These are phyloP conservation scores for Pachyrhynchus sulphureomaculatus DNA, from an alignment of 1,140 invertebrate species.

Conservation along the genomic window DNA sequence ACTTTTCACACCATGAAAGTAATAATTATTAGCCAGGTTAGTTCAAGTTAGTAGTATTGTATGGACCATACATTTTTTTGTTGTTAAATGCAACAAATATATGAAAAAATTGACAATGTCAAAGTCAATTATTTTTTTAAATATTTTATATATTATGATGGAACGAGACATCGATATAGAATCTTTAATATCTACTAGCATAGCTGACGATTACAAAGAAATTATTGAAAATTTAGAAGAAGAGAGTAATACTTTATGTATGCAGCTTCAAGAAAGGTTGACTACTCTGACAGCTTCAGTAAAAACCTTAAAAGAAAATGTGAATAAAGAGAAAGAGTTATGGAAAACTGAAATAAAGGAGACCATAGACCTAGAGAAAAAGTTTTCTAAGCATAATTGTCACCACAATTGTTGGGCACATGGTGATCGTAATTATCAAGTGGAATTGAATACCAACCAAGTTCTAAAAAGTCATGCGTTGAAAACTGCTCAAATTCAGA, in stretches of 20 bases:
- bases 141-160: too few relatives aligned
- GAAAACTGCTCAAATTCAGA: constrained; percentile 2
- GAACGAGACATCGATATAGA: background rate
- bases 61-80: too few relatives aligned
- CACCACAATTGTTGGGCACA: background rate
- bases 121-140: too few relatives aligned
- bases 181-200: background rate
- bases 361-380: constrained; percentile 18
- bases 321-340: constrained; percentile 36
- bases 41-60: too few relatives aligned
- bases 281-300: constrained; percentile 3
- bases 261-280: constrained; percentile 14
- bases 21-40: too few relatives aligned
- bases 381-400: constrained; percentile 10
- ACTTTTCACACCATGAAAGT: too few relatives aligned
- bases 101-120: too few relatives aligned
- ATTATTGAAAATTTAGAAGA: constrained; percentile 12
- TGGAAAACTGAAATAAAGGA: constrained; percentile 41
- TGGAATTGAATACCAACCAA: background rate
- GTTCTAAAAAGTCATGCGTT: constrained; percentile 3
- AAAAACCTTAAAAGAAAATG: constrained; percentile 15
- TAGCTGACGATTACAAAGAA: background rate
- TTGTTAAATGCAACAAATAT: too few relatives aligned
- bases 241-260: constrained; percentile 9
- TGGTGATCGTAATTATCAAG: background rate